phyloP scores from a whole-genome alignment of 2,888 invertebrate genomes.

The Hirudinaria manillensis region DNA sequence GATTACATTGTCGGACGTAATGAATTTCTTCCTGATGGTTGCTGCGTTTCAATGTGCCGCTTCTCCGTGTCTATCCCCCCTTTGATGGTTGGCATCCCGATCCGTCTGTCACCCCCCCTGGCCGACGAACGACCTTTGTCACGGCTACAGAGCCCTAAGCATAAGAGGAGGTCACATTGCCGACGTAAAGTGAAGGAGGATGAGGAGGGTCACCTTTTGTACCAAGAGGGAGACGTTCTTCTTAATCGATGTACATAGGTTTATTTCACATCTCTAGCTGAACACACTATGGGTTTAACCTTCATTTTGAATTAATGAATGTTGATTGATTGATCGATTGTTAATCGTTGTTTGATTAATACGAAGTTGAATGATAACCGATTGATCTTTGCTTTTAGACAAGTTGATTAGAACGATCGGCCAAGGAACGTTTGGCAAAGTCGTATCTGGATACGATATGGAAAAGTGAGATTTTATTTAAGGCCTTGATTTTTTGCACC shows the following conservation, averaged over 20 bases:
- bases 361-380: neutral
- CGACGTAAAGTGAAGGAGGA: constrained; percentile 65
- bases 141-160: constrained; percentile 18
- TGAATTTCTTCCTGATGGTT: constrained; percentile 16
- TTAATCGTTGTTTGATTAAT: neutral
- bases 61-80: neutral
- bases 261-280: constrained; percentile 9
- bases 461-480: constrained; percentile 69
- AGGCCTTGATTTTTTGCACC: neutral
- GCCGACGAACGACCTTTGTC: neutral
- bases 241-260: constrained; percentile 55
- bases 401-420: constrained; percentile 96
- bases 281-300: too few relatives aligned
- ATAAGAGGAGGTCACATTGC: constrained; percentile 12
- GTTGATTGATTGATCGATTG: neutral
- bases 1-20: constrained; percentile 14
- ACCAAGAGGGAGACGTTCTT: constrained; percentile 96
- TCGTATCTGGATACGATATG: constrained; percentile 90
- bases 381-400: constrained; percentile 64
- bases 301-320: too few relatives aligned
- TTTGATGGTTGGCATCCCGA: neutral
- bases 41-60: constrained; percentile 8
- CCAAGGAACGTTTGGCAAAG: constrained; percentile 99
- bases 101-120: neutral
- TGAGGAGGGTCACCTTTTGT: constrained; percentile 99